These are phyloP conservation scores for Podiceps cristatus DNA, from an alignment of 2,113 vertebrate species.

Conservation along the genomic window DNA sequence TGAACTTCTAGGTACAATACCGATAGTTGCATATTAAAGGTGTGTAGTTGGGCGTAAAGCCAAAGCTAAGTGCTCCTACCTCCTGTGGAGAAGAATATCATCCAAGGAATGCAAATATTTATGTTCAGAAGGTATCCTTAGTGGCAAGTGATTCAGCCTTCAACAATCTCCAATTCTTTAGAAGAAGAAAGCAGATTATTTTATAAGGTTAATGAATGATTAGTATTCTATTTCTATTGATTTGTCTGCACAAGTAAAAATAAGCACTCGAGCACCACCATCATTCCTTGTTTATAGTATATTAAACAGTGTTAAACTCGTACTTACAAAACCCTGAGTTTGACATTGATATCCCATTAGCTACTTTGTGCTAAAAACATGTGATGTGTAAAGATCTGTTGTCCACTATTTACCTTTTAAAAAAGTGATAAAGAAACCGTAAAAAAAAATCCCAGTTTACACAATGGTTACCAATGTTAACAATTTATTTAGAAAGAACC, in stretches of 20 bases:
- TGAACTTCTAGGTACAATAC: not conserved
- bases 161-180: not conserved
- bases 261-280: not conserved
- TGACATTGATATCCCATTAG: not conserved
- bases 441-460: not conserved
- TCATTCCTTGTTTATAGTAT: not conserved
- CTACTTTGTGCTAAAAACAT: not conserved
- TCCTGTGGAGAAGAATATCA: not conserved
- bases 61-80: not conserved
- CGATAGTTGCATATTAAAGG: not conserved
- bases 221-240: not conserved
- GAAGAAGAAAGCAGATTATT: not conserved
- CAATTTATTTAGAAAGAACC: not conserved
- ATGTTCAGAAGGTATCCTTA: constrained; percentile 20
- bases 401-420: not conserved
- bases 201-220: not conserved
- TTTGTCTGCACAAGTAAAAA: not conserved
- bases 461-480: not conserved
- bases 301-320: not conserved
- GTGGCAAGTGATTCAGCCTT: constrained; percentile 10
- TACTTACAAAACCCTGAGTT: not conserved
- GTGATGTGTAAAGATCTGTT: not conserved
- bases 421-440: not conserved
- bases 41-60: constrained; percentile 12
- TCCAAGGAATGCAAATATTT: constrained; percentile 62